Evolutionary conservation across 2,888 invertebrate genomes (phyloP), one percentile per base, ranked within the genome.

Genomic region (Lasioglossum oenotherae): DNA sequence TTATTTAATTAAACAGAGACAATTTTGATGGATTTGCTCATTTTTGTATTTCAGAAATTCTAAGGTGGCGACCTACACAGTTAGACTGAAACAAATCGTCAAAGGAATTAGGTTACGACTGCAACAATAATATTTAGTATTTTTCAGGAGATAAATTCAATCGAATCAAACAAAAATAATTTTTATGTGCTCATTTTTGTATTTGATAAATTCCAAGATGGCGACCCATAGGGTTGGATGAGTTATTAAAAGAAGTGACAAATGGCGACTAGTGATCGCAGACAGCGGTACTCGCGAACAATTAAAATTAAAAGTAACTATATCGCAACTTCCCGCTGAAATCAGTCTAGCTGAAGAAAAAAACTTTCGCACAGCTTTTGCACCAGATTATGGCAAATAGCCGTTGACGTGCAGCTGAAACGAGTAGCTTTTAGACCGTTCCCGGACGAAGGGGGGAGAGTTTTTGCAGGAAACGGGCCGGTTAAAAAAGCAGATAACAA

Each of bases 381-480:
- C 53, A n/a, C 10, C n/a, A 23, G 53, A 57, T 57, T 57, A 57
- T 10, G 53, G 53, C 53, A 57, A 57, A n/a, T 10, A 57, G 53
- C 53, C n/a, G 53, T 64, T 31, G 64, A 31, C 4, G 31, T 64
- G 16, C 16, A 31, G 16, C 27, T 16, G 1, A 60, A 60, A 27
- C 57, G 57, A 12, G n/a, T 1, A n/a, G n/a, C 4, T 27, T 14
- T 44, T 64, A 64, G 64, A 4, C 31, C 64, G 31, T 16, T 31
- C 6, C 16, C 14, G 64, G 64, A 5, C 27, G 16, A 31, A 16
- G 5, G 31, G 27, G 64, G 5, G 31, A 64, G 64, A 64, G 27
- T 64, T 64, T 64, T 64, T 31, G 64, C 64, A 64, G 64, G 64
- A 64, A 64, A 64, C 64, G 31, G 64, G 64, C 27, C 64, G 64